Evolutionary conservation across 2,797 vertebrate species (phyloP), one percentile per base, ranked within the genome.

Genomic region (Danio aesculapii): DNA sequence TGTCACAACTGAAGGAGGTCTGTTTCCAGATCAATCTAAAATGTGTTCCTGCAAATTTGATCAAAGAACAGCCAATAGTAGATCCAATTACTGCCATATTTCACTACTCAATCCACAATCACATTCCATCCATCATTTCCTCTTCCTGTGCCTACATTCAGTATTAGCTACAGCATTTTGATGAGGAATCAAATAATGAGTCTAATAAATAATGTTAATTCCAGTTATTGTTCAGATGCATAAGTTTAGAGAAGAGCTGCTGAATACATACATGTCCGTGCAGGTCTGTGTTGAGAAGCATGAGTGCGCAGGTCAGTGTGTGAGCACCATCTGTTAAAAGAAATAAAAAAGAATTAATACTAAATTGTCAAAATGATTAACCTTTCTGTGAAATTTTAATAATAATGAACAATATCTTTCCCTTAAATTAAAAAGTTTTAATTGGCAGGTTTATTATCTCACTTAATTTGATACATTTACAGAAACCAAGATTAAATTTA

Each of bases 211-310:
- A 43, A 30, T 47, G 52, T 71, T 75, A 75, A n/a, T 73, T 62
- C 9, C 21, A 78, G 64, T 58, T 41, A 11, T 13, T 55, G 21
- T 63, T 66, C 75, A 41, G 21, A 44, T 44, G 61, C 5, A 59
- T 61, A 0, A 19, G 13, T 8, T 12, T 21, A 50, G 43, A 67
- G 52, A 70, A 43, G 12, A 59, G 17, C 61, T n/a, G 70, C 5
- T 30, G 5, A 61, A 68, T 89, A 96, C 97, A 90, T 95, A 99
- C 97, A 5, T 98, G 97, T 92, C 97, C 97, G 0, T 99, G 97
- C 57, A 99, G 95, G 85, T 99, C 97, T 9, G 97, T 99, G 93
- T 99, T 98, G 52, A 98, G 95, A 89, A 98, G 95, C 97, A 98
- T 98, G 77, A 99, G 95, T 79, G 97, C 97, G 67, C 97, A 99